Evolutionary conservation across 2,888 invertebrate genomes (phyloP), one percentile per base, ranked within the genome.

Genomic region (Acleris sparsana): DNA sequence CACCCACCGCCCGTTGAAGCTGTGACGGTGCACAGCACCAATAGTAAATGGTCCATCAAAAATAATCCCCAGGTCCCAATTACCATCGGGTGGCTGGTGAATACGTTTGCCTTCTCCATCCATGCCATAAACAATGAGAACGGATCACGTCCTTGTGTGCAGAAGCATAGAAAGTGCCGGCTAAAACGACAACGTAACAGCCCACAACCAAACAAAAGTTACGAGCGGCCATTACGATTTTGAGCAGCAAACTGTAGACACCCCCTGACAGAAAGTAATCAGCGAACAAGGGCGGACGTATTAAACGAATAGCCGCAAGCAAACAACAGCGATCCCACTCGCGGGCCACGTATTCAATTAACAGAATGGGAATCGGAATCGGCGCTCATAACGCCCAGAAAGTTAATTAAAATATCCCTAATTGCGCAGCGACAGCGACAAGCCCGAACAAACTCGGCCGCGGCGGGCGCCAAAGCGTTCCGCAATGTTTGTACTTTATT

Each of bases 401-500:
- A 87, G 85, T 87, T 87, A 87, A 89, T 90, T 86, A 85, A 88
- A 88, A 86, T 85, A 82, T 84, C 80, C 80, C 77, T 84, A 85
- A 86, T 84, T 82, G 84, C 75, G 77, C 73, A 72, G 74, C 72
- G 77, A 76, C 78, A 72, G 69, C 73, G 75, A 73, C 75, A 70
- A 69, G 72, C 74, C 62, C 68, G 69, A 70, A 70, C 74, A 72
- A 75, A 73, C 73, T 71, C 69, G 71, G 70, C 69, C 69, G 52
- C 18, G 49, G 59, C 64, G 75, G 77, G 77, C 77, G 78, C 77
- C 77, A 75, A 76, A 77, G 70, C 75, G 75, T 72, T 72, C 84
- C 86, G 77, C 87, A 85, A 80, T 89, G 87, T 91, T 89, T 90
- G 87, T 79, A 80, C 84, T 87, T 87, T 89, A 88, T 90, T 88